Conservation (phyloP, 1,140 invertebrate genomes). For the Dufourea novaeangliae region DNA sequence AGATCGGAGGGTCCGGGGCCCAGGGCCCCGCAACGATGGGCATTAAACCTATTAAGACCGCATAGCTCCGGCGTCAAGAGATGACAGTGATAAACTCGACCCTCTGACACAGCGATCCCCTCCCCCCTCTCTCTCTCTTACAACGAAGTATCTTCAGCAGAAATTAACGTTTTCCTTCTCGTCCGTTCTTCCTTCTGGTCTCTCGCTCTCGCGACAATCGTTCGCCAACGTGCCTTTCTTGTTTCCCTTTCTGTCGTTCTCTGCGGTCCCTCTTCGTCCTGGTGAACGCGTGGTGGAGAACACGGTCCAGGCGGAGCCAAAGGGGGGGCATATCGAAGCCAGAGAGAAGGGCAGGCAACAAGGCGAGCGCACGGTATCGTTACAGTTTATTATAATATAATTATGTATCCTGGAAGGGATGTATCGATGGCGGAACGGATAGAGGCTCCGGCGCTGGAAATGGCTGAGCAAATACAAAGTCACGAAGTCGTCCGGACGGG, state of each 20-base stretch:
- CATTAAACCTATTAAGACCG: conserved; percentile 77
- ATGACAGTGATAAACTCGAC: conserved; percentile 77
- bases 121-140: conserved; percentile 24
- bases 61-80: conserved; percentile 70
- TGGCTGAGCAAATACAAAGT: conserved; percentile 80
- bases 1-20: conserved; percentile 47
- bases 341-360: conserved; percentile 15
- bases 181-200: conserved; percentile 24
- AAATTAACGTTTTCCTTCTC: conserved; percentile 66
- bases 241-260: neutral
- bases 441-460: conserved; percentile 64
- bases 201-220: conserved; percentile 34
- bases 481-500: conserved; percentile 77
- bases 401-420: conserved; percentile 79
- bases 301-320: conserved; percentile 26
- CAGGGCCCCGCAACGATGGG: conserved; percentile 64
- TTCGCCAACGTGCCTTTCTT: conserved; percentile 23
- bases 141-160: conserved; percentile 60
- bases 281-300: neutral
- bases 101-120: conserved; percentile 69
- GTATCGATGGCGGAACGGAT: conserved; percentile 69
- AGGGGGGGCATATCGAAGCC: conserved; percentile 6
- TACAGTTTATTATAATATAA: conserved; percentile 83
- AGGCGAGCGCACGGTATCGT: conserved; percentile 70
- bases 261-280: too few species aligned